Percentiles rank a stretch among this genome's conserved stretches.
These are phyloP conservation scores for Aleiodes leptofemur DNA, from an alignment of 2,888 invertebrate genomes.

Conservation along the genomic window DNA sequence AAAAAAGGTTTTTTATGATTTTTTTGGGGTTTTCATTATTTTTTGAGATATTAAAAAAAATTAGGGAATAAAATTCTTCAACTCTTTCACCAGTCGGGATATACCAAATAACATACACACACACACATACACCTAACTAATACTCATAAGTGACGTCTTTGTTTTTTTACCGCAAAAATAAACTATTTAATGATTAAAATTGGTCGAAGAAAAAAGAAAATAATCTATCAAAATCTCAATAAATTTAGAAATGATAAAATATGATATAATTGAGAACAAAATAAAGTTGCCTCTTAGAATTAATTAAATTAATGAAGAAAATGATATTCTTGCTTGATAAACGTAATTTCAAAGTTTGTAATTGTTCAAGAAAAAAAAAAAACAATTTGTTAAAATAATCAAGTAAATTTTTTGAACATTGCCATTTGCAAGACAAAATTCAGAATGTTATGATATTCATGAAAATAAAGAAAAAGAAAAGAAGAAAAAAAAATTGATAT, in stretches of 20 bases:
- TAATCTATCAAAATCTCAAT: not conserved
- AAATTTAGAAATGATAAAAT: too few species aligned
- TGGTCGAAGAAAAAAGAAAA: not conserved
- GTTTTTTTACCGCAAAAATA: conserved; percentile 24
- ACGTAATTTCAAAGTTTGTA: too few species aligned
- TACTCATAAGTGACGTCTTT: conserved; percentile 37
- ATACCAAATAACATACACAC: conserved; percentile 54
- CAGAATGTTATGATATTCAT: too few species aligned
- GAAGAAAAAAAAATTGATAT: not conserved
- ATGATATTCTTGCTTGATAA: too few species aligned
- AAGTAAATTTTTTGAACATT: too few species aligned
- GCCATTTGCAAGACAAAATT: too few species aligned
- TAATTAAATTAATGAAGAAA: too few species aligned
- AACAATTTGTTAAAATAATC: too few species aligned
- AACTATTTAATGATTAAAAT: not conserved
- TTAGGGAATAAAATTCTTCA: not conserved
- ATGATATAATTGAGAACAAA: too few species aligned
- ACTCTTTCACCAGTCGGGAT: conserved; percentile 6
- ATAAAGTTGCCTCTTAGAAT: too few species aligned
- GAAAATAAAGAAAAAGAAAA: not conserved
- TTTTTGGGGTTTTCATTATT: not conserved
- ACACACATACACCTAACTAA: conserved; percentile 48
- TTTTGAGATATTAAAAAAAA: conserved; percentile 1
- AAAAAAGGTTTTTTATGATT: not conserved
- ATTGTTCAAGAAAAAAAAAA: too few species aligned